Base-by-base conservation (phyloP, 2,797 vertebrate genomes). In the Picus viridis region DNA sequence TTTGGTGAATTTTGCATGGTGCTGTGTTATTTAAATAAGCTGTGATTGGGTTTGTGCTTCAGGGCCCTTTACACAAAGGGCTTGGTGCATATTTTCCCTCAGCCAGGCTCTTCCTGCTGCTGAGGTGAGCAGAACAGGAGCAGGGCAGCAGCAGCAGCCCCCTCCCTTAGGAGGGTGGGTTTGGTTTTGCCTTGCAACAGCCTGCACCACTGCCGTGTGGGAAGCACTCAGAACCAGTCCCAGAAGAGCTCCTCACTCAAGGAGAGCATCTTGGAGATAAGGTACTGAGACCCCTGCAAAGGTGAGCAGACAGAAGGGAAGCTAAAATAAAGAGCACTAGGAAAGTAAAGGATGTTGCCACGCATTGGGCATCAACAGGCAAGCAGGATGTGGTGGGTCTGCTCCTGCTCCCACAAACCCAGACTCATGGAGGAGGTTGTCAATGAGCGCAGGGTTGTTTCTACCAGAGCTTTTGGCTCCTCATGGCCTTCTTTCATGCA, bases 31-130 rank as follows among this genome's bases (percentile, higher is more conserved):
- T 95, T 91, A 89, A 92, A 70, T 94, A 86, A 93, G 92, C 47
- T 94, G 68, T 94, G 91, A 87, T 90, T 92, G 95, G 58, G 77
- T 97, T 96, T 92, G 47, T 82, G 87, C 90, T 96, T 96, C 88
- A 97, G 73, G 92, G 91, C 93, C 94, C 82, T 96, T 90, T 88
- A 92, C 72, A 92, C 76, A 95, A 96, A 96, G 79, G 83, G 74
- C 86, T 93, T 94, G 78, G 83, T 92, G 34, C 71, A 41, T 96
- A 72, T 90, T 96, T 97, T 96, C 86, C 86, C 81, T 96, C 90
- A 90, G 58, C 75, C 91, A 95, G 89, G 76, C 95, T 92, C 82
- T 62, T 90, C 95, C 86, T 95, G 63, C 85, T 87, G 96, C 95
- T 68, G 32, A 96, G 93, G 89, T 94, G 92, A 95, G 84, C 90